Percentiles rank a stretch among this genome's conserved stretches.
phyloP scores from a whole-genome alignment of 1,140 invertebrate species.

The Drosophila oshimai region DNA sequence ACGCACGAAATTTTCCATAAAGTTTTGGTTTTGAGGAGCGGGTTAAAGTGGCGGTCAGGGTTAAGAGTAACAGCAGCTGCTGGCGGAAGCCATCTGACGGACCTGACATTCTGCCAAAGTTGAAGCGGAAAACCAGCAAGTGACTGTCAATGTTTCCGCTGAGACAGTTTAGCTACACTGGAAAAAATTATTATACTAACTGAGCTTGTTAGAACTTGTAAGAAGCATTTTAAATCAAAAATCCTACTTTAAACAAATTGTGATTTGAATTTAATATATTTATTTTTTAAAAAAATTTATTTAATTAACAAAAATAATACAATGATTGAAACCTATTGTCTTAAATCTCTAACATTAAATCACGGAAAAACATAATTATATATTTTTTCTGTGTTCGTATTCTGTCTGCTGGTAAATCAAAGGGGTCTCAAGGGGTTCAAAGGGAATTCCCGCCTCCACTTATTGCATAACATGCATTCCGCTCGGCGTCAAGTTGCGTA shows the following conservation, averaged over 20 bases:
- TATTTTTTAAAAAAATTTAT: not conserved
- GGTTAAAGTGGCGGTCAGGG: constrained; percentile 25
- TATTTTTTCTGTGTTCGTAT: not conserved
- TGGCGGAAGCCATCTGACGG: constrained; percentile 56
- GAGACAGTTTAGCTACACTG: not conserved
- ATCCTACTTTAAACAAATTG: too few species aligned
- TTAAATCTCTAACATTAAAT: too few species aligned
- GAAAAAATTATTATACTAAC: not conserved
- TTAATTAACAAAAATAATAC: not conserved
- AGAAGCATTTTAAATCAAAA: too few species aligned
- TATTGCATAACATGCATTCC: constrained; percentile 21
- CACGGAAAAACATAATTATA: not conserved
- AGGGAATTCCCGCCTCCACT: constrained; percentile 2
- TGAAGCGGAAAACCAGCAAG: constrained; percentile 59
- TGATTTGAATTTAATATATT: not conserved
- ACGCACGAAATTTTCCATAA: constrained; percentile 41
- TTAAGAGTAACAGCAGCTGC: constrained; percentile 57
- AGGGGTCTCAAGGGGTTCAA: not conserved
- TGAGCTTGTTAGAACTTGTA: too few species aligned
- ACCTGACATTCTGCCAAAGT: constrained; percentile 62
- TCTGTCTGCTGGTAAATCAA: not conserved
- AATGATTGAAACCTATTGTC: not conserved
- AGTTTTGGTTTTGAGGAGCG: constrained; percentile 11
- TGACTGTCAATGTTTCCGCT: constrained; percentile 22
- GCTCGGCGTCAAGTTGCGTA: constrained; percentile 41